Evolutionary conservation across 2,797 vertebrate genomes (phyloP).

Genomic region (Halcyon smyrnensis): DNA sequence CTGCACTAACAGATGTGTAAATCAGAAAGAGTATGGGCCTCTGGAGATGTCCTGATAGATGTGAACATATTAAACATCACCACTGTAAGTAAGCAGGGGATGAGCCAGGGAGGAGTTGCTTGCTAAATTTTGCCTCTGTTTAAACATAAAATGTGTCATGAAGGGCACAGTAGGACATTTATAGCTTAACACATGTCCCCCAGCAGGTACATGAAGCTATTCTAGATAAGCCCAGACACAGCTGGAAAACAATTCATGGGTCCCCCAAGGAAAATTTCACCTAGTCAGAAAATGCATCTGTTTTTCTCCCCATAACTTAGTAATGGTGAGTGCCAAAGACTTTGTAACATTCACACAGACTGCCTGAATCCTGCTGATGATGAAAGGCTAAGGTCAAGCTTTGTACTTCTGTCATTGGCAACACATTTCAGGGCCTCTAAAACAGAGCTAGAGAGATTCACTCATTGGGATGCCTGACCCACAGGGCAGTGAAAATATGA

Average conservation of each 20-base stretch:
- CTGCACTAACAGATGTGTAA: not conserved
- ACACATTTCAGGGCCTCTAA: slow-evolving; percentile 33
- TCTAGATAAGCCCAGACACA: slow-evolving; percentile 45
- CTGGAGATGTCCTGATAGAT: not conserved
- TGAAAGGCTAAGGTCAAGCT: slow-evolving; percentile 63
- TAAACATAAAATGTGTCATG: slow-evolving; percentile 39
- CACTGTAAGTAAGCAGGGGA: not conserved
- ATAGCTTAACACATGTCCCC: slow-evolving; percentile 9
- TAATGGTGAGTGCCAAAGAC: slow-evolving; percentile 6
- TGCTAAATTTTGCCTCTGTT: slow-evolving; percentile 40
- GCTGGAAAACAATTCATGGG: slow-evolving; percentile 43
- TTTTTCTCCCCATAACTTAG: slow-evolving; percentile 37
- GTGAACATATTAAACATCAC: not conserved
- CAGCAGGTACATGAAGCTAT: slow-evolving; percentile 48
- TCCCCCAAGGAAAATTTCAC: slow-evolving; percentile 38
- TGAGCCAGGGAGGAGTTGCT: not conserved
- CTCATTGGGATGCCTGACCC: slow-evolving; percentile 54
- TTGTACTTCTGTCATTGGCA: slow-evolving; percentile 64
- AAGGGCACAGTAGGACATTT: slow-evolving; percentile 39
- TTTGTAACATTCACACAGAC: not conserved
- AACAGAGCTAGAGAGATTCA: slow-evolving; percentile 38
- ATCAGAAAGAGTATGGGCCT: not conserved
- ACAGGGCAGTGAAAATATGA: slow-evolving; percentile 60
- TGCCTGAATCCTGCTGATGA: slow-evolving; percentile 36
- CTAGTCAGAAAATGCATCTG: slow-evolving; percentile 43